Base-by-base conservation (phyloP, 2,797 vertebrate genomes). In the Chiroxiphia lanceolata region DNA sequence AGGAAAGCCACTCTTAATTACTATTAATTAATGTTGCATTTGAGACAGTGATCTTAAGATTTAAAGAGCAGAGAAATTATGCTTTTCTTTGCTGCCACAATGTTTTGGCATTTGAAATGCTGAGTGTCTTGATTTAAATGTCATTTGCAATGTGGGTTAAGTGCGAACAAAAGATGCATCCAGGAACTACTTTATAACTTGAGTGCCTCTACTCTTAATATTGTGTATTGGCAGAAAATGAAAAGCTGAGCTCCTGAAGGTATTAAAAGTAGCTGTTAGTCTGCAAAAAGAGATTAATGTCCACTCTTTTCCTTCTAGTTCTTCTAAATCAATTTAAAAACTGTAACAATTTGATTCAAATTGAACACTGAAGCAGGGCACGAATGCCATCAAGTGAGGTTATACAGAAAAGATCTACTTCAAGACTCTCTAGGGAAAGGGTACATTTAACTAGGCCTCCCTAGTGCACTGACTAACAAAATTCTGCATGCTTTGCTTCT, bases 91-190 rank as follows among this genome's bases (percentile, higher is more conserved):
- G 48, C 50, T 78, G 57, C 25, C 68, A 69, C 79, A 54, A 44
- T 83, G 36, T 54, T 93, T 63, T 76, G 82, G 64, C 82, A 83
- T 64, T 69, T 83, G 57, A 86, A 91, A 72, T 38, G 67, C 36
- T 90, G 70, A 44, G 38, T 89, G 17, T 50, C 75, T 83, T 85
- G 71, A 91, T 71, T 87, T 78, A 89, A 92, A 91, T 59, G 67
- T 51, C 61, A 87, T 36, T 51, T 87, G 34, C 79, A 81, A 25
- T 10, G 48, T 57, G 64, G 84, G 65, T 92, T 87, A 89, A 54
- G 34, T 33, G 72, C 60, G 76, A 93, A 69, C 50, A 85, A 75
- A 80, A 93, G 76, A 71, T 44, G 36, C 25, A 75, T 25, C 42
- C 20, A 71, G 38, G n/a, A 92, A 36, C 57, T 57, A 47, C 65